Evolutionary conservation across 2,888 invertebrate genomes (phyloP), one percentile per base, ranked within the genome.

Genomic region (Hydrotaea cyrtoneurina): DNA sequence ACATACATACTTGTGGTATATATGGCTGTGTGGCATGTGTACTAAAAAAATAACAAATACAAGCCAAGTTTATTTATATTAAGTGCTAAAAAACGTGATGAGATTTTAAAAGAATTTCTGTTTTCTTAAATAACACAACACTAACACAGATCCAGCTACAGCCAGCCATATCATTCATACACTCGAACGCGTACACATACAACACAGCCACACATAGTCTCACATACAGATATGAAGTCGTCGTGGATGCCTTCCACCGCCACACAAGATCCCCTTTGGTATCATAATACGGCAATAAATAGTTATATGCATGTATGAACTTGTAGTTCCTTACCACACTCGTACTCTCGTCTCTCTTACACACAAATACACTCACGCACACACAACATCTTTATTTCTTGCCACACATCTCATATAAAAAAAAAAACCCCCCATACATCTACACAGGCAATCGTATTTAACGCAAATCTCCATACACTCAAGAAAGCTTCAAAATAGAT

Each of bases 31-130:
- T 26, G 13, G 10, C 10, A 59, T 59, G 26, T 59, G 19, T 19
- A 21, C 66, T 1, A 36, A 43, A 62, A 23, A 77, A 39, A 39
- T 15, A 69, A 66, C 69, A 83, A 31, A 62, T 72, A 46, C 73
- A 15, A 83, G n/a, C 71, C 74, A 62, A 71, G 46, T 78, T 80
- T 78, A 80, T 83, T 80, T 71, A 69, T 78, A 83, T 83, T 75
- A 75, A 80, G 83, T 80, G 78, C 76, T 53, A 57, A 69, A 36
- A 75, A 71, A 83, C 83, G 83, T 83, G 83, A 80, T 78, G 71
- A 83, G 69, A 83, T 74, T 83, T 74, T 46, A 26, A 66, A 78
- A 26, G 17, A 57, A 81, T 74, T 21, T 31, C 31, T 55, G 55
- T 31, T 83, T 74, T 57, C 62, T 39, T 53, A 46, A 55, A 66